phyloP scores from a whole-genome alignment of 1,140 invertebrate species.

The Popillia japonica region DNA sequence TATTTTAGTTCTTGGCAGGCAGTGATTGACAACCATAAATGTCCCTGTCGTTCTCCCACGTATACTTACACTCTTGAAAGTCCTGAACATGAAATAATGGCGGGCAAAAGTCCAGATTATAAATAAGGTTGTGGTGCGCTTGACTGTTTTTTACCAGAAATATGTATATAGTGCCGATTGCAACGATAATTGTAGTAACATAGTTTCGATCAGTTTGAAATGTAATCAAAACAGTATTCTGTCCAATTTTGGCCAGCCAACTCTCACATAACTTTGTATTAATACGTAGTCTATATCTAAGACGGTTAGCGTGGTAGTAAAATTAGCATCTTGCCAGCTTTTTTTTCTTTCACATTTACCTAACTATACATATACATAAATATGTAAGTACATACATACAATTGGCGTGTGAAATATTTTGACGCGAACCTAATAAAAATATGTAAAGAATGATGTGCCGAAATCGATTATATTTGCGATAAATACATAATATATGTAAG shows the following conservation, averaged over 20 bases:
- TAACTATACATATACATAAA: background rate
- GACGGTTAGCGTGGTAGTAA: background rate
- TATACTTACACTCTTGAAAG: too few relatives aligned
- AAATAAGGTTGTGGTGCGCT: too few relatives aligned
- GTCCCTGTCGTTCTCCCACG: background rate
- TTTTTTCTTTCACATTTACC: background rate
- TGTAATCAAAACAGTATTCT: constrained; percentile 32
- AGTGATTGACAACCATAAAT: background rate
- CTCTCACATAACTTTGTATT: background rate
- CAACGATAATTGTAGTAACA: too few relatives aligned
- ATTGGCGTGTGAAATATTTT: too few relatives aligned
- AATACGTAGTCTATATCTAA: background rate
- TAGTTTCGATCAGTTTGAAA: background rate
- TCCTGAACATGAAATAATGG: background rate
- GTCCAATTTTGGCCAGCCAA: constrained; percentile 28
- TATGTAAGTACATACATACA: background rate
- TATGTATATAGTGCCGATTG: too few relatives aligned
- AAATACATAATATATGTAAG: too few relatives aligned
- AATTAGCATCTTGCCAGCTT: background rate
- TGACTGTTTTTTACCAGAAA: too few relatives aligned
- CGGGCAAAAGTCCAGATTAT: background rate
- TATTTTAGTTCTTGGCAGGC: too few relatives aligned
- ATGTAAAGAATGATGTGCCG: too few relatives aligned
- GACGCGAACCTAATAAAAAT: too few relatives aligned
- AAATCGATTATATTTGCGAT: too few relatives aligned